Evolutionary conservation across 1,140 invertebrate genomes (phyloP).

Genomic region (Anadara kagoshimensis): DNA sequence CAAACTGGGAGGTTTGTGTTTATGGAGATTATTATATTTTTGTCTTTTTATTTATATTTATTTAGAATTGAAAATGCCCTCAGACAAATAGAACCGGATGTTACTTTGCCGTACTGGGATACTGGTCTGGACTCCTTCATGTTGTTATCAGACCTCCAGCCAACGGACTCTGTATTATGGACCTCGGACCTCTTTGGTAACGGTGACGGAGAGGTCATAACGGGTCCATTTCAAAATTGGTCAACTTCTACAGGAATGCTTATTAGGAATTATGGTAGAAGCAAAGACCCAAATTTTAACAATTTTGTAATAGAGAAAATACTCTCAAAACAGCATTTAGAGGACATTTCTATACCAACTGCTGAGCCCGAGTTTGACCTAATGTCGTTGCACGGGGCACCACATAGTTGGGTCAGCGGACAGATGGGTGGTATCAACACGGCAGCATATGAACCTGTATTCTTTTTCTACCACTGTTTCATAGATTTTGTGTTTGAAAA

Average conservation of each 20-base stretch:
- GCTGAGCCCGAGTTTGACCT: not conserved
- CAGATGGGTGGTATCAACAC: constrained; percentile 4
- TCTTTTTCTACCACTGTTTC: constrained; percentile 6
- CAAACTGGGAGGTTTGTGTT: too few species aligned
- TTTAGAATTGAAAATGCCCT: too few species aligned
- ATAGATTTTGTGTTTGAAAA: constrained; percentile 2
- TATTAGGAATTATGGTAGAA: constrained; percentile 21
- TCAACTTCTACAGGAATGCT: not conserved
- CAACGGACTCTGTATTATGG: constrained; percentile 66
- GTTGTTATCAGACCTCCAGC: constrained; percentile 28
- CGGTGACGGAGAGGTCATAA: constrained; percentile 67
- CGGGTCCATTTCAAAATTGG: constrained; percentile 62
- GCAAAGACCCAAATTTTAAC: too few species aligned
- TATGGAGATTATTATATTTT: too few species aligned
- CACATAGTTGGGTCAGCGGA: constrained; percentile 6
- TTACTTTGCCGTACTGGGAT: constrained; percentile 70
- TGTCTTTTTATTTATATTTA: not conserved
- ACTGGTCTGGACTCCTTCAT: constrained; percentile 59
- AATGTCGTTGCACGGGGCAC: not conserved
- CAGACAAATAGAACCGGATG: not conserved
- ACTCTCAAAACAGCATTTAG: too few species aligned
- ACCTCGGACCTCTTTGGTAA: constrained; percentile 64
- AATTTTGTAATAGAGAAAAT: too few species aligned
- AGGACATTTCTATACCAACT: too few species aligned
- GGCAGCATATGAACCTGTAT: constrained; percentile 1